These are phyloP conservation scores for Dryobotodes eremita DNA, from an alignment of 2,888 invertebrate genomes.

Conservation along the genomic window DNA sequence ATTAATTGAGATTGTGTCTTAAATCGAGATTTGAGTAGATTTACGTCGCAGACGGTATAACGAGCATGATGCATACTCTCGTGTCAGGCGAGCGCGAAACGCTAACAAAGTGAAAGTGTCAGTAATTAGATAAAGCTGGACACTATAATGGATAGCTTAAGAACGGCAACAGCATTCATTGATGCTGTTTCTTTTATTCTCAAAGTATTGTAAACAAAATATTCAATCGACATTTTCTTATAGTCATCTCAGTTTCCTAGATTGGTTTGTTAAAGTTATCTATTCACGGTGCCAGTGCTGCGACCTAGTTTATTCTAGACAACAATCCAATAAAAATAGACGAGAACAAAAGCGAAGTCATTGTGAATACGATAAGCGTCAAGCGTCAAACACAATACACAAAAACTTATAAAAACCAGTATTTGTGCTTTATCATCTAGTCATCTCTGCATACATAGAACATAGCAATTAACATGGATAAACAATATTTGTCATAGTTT, in stretches of 20 bases:
- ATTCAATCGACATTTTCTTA: not conserved
- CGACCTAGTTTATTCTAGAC: conserved; percentile 4
- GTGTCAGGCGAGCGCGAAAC: not conserved
- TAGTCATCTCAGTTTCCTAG: not conserved
- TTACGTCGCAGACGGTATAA: not conserved
- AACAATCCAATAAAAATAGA: conserved; percentile 12
- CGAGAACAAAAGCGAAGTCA: conserved; percentile 20
- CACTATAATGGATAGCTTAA: conserved; percentile 8
- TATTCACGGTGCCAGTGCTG: not conserved
- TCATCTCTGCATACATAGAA: not conserved
- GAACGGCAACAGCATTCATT: not conserved
- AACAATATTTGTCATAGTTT: conserved; percentile 1
- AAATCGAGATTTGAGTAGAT: not conserved
- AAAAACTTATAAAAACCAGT: not conserved
- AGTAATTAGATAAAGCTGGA: not conserved
- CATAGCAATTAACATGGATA: not conserved
- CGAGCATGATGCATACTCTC: not conserved
- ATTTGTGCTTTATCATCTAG: conserved; percentile 6
- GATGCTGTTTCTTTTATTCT: not conserved
- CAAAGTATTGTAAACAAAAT: not conserved
- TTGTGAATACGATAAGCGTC: conserved; percentile 21
- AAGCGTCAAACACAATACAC: conserved; percentile 12
- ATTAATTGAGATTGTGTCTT: not conserved
- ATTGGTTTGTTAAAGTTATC: not conserved
- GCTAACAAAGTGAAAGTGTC: conserved; percentile 31